Conservation (phyloP, 2,797 vertebrate genomes). For the Luscinia luscinia region DNA sequence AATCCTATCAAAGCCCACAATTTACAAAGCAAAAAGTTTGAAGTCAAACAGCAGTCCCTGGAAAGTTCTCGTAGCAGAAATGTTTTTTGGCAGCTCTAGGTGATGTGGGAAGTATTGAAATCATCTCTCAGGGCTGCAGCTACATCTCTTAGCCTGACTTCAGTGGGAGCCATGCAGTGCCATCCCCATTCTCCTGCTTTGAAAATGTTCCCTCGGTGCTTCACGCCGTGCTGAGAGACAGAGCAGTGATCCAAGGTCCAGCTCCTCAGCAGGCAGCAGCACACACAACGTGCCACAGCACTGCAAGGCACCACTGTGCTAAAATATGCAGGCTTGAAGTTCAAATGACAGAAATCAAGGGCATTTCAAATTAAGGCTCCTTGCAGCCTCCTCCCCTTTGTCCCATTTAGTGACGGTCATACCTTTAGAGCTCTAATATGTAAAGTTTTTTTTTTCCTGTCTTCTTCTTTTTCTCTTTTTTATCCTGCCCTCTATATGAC, state of each 20-base stretch:
- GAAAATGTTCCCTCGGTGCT: slow-evolving; percentile 51
- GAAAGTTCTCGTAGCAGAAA: not conserved
- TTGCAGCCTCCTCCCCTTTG: not conserved
- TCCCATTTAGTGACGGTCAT: not conserved
- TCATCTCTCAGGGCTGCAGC: slow-evolving; percentile 15
- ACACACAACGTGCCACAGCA: not conserved
- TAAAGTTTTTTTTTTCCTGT: not conserved
- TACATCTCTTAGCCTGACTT: slow-evolving; percentile 10
- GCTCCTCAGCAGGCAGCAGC: slow-evolving; percentile 45
- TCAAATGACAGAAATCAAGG: slow-evolving; percentile 65
- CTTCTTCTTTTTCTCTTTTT: slow-evolving; percentile 34
- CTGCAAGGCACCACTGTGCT: slow-evolving; percentile 37
- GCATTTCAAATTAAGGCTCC: slow-evolving; percentile 47
- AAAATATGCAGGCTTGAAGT: slow-evolving; percentile 60
- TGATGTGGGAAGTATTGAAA: slow-evolving; percentile 35
- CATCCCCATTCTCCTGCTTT: slow-evolving; percentile 24
- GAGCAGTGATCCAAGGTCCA: slow-evolving; percentile 53
- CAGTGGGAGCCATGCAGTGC: slow-evolving; percentile 9
- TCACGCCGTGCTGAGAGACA: slow-evolving; percentile 50
- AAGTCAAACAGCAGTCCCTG: not conserved
- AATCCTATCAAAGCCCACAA: not conserved
- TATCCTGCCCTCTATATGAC: slow-evolving; percentile 48
- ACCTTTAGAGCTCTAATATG: slow-evolving; percentile 24
- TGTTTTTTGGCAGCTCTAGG: not conserved
- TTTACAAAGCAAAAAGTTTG: not conserved